phyloP scores from a whole-genome alignment of 2,113 vertebrate genomes.

The Macaca mulatta region DNA sequence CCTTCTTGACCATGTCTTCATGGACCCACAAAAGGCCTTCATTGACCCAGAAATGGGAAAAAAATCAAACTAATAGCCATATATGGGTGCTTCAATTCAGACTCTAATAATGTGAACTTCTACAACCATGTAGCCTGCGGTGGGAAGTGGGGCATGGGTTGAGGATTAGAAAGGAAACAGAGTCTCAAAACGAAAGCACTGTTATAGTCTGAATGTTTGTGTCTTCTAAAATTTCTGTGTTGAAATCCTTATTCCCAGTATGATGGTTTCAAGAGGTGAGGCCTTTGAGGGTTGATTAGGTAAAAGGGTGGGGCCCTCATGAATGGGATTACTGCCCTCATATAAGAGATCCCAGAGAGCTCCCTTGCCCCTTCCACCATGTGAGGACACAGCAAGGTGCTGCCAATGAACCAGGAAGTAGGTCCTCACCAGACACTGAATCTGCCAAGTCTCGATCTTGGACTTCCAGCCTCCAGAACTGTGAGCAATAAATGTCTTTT shows the following conservation, averaged over 20 bases:
- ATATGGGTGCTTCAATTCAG: background rate
- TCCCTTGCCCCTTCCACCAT: background rate
- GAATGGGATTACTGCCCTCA: background rate
- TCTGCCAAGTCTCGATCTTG: background rate
- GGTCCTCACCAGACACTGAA: too few relatives aligned
- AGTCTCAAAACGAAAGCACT: background rate
- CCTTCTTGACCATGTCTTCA: too few relatives aligned
- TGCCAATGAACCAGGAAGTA: background rate
- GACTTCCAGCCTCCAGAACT: background rate
- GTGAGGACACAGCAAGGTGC: too few relatives aligned
- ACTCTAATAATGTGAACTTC: background rate
- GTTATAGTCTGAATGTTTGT: background rate
- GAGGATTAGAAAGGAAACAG: background rate
- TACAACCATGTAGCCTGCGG: background rate
- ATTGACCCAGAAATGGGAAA: background rate
- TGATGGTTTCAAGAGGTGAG: background rate
- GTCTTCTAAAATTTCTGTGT: background rate
- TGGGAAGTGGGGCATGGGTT: background rate
- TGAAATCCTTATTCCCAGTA: background rate
- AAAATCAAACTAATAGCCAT: background rate
- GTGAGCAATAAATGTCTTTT: background rate
- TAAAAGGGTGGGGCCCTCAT: background rate
- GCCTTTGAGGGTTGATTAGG: background rate
- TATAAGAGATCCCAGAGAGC: background rate
- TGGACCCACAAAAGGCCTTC: background rate